Conservation (phyloP, 2,797 vertebrate genomes). For the Chelon labrosus region DNA sequence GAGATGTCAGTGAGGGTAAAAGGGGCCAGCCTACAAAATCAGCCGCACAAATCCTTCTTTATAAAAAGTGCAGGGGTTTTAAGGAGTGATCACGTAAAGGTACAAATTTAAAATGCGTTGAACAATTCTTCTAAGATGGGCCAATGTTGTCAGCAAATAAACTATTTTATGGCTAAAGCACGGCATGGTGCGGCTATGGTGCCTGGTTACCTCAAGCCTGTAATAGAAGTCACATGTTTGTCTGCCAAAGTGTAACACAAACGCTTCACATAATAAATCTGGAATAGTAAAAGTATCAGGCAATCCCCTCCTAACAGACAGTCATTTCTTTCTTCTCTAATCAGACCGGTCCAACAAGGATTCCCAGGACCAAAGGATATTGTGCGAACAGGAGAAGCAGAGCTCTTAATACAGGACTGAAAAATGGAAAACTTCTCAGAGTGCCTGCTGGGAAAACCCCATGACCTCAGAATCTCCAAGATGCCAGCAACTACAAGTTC, state of each 20-base stretch:
- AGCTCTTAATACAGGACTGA: constrained; percentile 40
- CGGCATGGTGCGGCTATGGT: not conserved
- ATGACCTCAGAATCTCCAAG: constrained; percentile 12
- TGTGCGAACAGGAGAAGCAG: constrained; percentile 72
- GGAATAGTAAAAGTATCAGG: not conserved
- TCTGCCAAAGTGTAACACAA: not conserved
- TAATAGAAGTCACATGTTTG: not conserved
- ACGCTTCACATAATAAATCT: not conserved
- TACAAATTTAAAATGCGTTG: not conserved
- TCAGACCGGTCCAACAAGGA: constrained; percentile 85
- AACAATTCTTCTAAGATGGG: not conserved
- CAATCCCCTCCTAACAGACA: constrained; percentile 7
- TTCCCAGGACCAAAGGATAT: constrained; percentile 85
- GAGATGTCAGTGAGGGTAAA: constrained; percentile 36
- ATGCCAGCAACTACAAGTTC: constrained; percentile 2
- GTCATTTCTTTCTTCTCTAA: constrained; percentile 18
- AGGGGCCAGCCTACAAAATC: constrained; percentile 13
- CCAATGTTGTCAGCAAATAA: not conserved
- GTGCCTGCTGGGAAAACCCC: constrained; percentile 30
- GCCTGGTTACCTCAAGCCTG: not conserved
- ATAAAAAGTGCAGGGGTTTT: constrained; percentile 8
- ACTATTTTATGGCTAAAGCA: no score
- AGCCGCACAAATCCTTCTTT: not conserved
- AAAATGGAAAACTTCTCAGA: constrained; percentile 23
- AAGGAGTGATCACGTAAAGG: constrained; percentile 1